Conservation (phyloP, 2,113 vertebrate species). For the Leptobrachium ailaonicum region DNA sequence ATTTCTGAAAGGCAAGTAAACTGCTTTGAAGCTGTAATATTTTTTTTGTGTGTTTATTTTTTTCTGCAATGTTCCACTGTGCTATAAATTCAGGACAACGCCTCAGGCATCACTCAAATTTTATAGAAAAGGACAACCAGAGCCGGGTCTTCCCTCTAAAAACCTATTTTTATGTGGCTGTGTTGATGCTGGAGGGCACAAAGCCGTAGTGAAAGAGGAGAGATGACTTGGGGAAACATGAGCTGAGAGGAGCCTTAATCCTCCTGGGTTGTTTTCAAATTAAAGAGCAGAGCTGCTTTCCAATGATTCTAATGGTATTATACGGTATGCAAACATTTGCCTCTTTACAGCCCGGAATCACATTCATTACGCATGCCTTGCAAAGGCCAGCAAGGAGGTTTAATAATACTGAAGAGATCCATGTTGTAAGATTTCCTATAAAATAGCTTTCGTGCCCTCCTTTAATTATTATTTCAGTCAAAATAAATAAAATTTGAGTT, state of each 20-base stretch:
- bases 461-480: no score
- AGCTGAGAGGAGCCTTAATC: conserved; percentile 26
- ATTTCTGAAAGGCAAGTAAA: not conserved
- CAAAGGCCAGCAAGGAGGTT: no score
- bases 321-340: not conserved
- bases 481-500: no score
- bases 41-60: conserved; percentile 28
- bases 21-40: conserved; percentile 7
- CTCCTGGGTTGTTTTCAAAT: conserved; percentile 23
- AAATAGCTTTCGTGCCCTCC: no score
- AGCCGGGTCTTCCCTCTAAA: conserved; percentile 43
- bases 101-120: conserved; percentile 41
- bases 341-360: not conserved
- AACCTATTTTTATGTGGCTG: conserved; percentile 46
- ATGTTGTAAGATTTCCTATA: no score
- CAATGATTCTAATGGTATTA: conserved; percentile 24
- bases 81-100: conserved; percentile 43
- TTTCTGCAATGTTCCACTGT: conserved; percentile 22
- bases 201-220: conserved; percentile 24
- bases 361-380: not conserved
- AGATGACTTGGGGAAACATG: conserved; percentile 25
- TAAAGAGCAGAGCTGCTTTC: conserved; percentile 29
- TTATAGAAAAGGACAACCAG: conserved; percentile 44
- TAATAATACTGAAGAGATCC: no score
- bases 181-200: conserved; percentile 32